Evolutionary conservation across 2,888 invertebrate genomes (phyloP).

Genomic region (Drosophila multiciliata): DNA sequence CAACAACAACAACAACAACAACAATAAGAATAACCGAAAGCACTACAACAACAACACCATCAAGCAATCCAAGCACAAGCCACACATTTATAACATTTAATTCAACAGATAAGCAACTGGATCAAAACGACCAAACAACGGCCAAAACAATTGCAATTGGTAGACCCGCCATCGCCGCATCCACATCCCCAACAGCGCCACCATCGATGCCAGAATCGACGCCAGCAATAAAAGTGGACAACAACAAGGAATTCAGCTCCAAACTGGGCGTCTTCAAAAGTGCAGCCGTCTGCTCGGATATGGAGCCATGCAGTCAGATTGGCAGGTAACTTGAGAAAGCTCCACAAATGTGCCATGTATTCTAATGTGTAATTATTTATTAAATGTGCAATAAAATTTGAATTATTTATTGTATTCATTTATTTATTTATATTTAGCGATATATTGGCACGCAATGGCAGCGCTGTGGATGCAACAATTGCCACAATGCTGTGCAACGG

Average conservation of each 20-base stretch:
- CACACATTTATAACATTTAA: constrained; percentile 76
- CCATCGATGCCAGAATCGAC: constrained; percentile 25
- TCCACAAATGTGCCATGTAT: background rate
- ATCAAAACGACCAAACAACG: constrained; percentile 21
- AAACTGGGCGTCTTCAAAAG: constrained; percentile 82
- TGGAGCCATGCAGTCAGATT: constrained; percentile 90
- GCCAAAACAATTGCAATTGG: constrained; percentile 9
- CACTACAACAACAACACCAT: constrained; percentile 41
- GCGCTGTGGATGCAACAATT: constrained; percentile 93
- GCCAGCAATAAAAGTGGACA: constrained; percentile 11
- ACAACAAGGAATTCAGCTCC: constrained; percentile 55
- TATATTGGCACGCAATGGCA: constrained; percentile 86
- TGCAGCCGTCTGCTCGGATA: constrained; percentile 93
- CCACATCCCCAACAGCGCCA: constrained; percentile 57
- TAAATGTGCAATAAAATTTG: background rate
- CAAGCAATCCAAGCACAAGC: constrained; percentile 61
- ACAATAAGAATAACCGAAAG: constrained; percentile 49
- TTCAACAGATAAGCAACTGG: constrained; percentile 78
- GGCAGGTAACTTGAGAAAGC: constrained; percentile 88
- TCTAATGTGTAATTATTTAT: background rate
- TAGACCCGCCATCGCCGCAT: constrained; percentile 62
- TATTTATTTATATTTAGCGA: no score
- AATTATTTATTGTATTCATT: background rate
- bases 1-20: constrained; percentile 43
- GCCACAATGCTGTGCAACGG: constrained; percentile 95